phyloP scores from a whole-genome alignment of 2,113 vertebrate genomes.

The Rhabdornis inornatus region DNA sequence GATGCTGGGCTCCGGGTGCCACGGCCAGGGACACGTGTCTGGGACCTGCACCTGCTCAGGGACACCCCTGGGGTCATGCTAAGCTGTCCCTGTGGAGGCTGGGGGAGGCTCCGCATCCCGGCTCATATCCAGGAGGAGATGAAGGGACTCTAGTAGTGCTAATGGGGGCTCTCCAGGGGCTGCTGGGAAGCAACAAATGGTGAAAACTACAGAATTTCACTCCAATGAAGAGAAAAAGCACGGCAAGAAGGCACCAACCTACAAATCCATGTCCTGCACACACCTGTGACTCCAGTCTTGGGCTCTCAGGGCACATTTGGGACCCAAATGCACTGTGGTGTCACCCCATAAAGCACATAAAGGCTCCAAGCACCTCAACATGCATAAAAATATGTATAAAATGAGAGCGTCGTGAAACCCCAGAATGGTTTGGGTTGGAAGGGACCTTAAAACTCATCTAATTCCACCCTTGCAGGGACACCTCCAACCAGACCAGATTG shows the following conservation, averaged over 20 bases:
- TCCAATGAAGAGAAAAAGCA: neutral
- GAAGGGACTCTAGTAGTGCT: neutral
- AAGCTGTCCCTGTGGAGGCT: neutral
- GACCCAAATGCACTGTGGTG: accelerated
- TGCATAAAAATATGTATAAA: accelerated
- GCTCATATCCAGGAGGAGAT: accelerated
- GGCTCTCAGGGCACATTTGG: neutral
- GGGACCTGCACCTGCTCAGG: neutral
- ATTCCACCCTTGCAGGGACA: neutral
- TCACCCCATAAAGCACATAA: accelerated
- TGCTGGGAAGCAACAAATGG: neutral
- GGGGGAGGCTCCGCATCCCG: neutral
- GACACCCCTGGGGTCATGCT: neutral
- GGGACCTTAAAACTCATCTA: neutral
- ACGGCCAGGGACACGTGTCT: accelerated
- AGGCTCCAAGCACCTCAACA: neutral
- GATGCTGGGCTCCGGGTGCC: neutral
- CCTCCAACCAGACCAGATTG: neutral
- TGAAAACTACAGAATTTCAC: accelerated
- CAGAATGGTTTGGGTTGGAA: neutral
- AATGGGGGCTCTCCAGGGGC: neutral
- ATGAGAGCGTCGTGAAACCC: neutral
- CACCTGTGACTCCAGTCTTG: neutral
- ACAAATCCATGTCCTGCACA: neutral
- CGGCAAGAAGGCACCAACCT: accelerated